Evolutionary conservation across 92 coral and sea anemone species (phyloP), one percentile per base, ranked within the genome.

Genomic region (Umimayanthus chanpuru): DNA sequence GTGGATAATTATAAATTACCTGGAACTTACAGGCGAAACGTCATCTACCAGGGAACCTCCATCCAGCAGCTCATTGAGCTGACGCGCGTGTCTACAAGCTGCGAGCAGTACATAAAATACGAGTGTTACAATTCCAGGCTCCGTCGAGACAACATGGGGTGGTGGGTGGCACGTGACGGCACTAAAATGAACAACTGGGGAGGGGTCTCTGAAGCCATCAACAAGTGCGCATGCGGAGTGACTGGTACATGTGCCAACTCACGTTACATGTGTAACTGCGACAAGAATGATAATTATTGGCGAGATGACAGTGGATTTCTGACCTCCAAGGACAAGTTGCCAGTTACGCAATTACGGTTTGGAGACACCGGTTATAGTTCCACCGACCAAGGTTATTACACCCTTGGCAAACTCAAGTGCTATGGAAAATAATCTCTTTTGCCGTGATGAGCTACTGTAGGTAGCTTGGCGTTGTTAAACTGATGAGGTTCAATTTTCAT

Each of bases 351-450:
- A 77, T 67, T 87, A 5, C 64, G 89, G 64, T 78, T 79, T 78
- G 92, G 92, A 55, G 92, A 90, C 67, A 85, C 90, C 1, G 86
- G 79, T 4, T 25, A 6, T 50, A 0, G 0, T 32, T 0, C 0
- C 16, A 66, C 55, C 21, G 90, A 90, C 56, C 61, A 77, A 39
- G 92, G 92, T 14, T 90, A 75, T 43, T 76, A 90, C 74, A 90
- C 82, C 12, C 89, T 90, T 4, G 92, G 92, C 30, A 86, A 90
- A 79, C 49, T 90, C 20, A 85, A n/a, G 36, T 90, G 92, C 32
- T 90, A 86, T 39, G 90, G 92, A 23, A 66, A 18, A 66, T 66
- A 66, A 28, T 32, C 2, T 32, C 36, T 32, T 32, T 32, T 32
- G 0, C 0, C 36, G 36, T 32, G 36, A 32, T 32, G 36, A 32